A percentile compares a stretch with the other conserved stretches of the same genome.
Evolutionary conservation across 2,113 vertebrate species (phyloP).

Genomic region (Coregonus clupeaformis): DNA sequence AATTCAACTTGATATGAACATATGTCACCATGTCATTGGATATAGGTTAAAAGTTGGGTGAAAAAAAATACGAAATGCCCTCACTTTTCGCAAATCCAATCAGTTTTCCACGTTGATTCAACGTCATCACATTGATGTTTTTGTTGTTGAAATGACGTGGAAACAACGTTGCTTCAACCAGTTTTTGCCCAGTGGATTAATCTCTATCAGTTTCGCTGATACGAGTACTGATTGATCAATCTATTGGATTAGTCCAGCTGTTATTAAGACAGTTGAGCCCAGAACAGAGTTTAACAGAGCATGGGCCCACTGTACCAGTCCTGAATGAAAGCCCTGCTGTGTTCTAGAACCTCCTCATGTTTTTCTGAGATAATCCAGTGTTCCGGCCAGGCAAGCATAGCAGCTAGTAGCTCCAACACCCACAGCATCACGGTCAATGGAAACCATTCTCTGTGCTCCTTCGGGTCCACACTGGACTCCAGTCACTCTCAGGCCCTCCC

Average conservation of each 20-base stretch:
- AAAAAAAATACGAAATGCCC: no score
- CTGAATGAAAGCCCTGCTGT: slow-evolving; percentile 77
- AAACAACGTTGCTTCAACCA: no score
- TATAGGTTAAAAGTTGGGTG: no score
- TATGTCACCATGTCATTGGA: no score
- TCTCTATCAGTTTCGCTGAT: not conserved
- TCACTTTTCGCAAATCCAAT: no score
- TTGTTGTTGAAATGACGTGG: no score
- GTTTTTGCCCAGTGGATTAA: not conserved
- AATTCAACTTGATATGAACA: no score
- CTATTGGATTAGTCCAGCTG: not conserved
- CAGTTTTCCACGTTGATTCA: no score
- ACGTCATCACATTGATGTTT: no score
- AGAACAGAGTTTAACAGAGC: slow-evolving; percentile 37
- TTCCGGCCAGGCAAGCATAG: slow-evolving; percentile 56
- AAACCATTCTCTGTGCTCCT: slow-evolving; percentile 68
- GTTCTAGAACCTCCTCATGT: slow-evolving; percentile 74
- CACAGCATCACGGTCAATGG: slow-evolving; percentile 73
- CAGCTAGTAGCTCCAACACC: slow-evolving; percentile 67
- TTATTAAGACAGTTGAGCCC: slow-evolving; percentile 14
- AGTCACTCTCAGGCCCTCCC: slow-evolving; percentile 53
- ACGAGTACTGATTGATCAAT: not conserved
- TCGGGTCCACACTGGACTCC: slow-evolving; percentile 54
- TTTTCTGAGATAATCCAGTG: slow-evolving; percentile 79
- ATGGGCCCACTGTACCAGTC: slow-evolving; percentile 67